These are phyloP conservation scores for Aricia artaxerxes DNA, from an alignment of 2,888 invertebrate genomes.

Conservation along the genomic window DNA sequence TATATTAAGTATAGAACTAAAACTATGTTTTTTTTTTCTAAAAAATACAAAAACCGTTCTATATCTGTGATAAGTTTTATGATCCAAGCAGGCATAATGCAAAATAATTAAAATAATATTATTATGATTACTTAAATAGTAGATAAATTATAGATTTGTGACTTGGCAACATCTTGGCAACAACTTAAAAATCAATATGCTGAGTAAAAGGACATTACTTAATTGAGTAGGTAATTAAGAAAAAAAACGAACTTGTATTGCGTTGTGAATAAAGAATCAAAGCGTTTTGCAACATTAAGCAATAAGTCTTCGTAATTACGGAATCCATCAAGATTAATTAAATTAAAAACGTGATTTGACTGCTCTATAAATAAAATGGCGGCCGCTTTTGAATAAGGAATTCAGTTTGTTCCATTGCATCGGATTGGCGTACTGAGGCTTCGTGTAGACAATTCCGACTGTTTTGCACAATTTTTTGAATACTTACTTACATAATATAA, in stretches of 20 bases:
- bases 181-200: background rate
- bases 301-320: conserved; percentile 22
- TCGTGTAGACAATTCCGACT: background rate
- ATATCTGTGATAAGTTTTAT: no score
- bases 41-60: no score
- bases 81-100: no score
- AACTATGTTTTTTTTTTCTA: no score
- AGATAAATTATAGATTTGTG: background rate
- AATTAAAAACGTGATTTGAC: conserved; percentile 30
- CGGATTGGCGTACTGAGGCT: background rate
- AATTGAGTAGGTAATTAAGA: conserved; percentile 10
- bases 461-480: background rate
- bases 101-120: no score
- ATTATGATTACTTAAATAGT: no score
- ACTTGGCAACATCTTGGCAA: background rate
- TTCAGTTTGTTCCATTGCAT: background rate
- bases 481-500: no score
- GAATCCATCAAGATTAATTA: conserved; percentile 32
- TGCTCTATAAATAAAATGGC: conserved; percentile 30
- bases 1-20: no score
- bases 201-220: background rate
- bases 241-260: background rate
- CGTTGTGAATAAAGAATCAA: conserved; percentile 19
- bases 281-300: conserved; percentile 14
- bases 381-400: conserved; percentile 23